Evolutionary conservation across 1,140 invertebrate species (phyloP).

Genomic region (Phenacoccus solenopsis): DNA sequence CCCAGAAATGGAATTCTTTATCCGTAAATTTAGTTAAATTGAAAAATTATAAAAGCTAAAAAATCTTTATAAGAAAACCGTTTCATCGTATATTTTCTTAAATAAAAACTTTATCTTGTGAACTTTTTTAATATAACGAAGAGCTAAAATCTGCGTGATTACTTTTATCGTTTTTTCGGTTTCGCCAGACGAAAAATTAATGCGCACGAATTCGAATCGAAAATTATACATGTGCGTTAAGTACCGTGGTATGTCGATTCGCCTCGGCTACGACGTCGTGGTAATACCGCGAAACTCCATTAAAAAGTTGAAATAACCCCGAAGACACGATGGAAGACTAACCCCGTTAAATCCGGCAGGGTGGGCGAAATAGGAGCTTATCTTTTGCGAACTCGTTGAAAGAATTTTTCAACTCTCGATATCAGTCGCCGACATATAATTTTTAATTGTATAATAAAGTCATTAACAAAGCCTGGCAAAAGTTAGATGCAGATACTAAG

Average conservation of each 20-base stretch:
- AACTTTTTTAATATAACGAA: background rate
- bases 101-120: slow-evolving; percentile 3
- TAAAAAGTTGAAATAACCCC: too few species aligned
- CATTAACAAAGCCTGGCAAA: background rate
- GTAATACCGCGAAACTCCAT: too few species aligned
- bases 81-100: background rate
- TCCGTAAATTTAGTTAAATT: slow-evolving; percentile 3
- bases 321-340: too few species aligned
- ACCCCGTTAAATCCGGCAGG: too few species aligned
- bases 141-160: background rate
- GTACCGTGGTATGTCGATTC: too few species aligned
- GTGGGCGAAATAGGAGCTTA: too few species aligned
- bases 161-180: slow-evolving; percentile 3
- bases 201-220: background rate
- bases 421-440: too few species aligned
- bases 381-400: too few species aligned
- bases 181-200: background rate
- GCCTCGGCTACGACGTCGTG: too few species aligned
- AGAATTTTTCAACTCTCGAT: too few species aligned
- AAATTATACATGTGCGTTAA: too few species aligned
- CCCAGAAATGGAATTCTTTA: background rate
- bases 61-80: background rate
- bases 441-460: slow-evolving; percentile 2
- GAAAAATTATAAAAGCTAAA: slow-evolving; percentile 3
- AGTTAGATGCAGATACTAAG: too few species aligned